A percentile compares a stretch with the other conserved stretches of the same genome.
Evolutionary conservation across 2,888 invertebrate genomes (phyloP).

Genomic region (Camponotus fellah): DNA sequence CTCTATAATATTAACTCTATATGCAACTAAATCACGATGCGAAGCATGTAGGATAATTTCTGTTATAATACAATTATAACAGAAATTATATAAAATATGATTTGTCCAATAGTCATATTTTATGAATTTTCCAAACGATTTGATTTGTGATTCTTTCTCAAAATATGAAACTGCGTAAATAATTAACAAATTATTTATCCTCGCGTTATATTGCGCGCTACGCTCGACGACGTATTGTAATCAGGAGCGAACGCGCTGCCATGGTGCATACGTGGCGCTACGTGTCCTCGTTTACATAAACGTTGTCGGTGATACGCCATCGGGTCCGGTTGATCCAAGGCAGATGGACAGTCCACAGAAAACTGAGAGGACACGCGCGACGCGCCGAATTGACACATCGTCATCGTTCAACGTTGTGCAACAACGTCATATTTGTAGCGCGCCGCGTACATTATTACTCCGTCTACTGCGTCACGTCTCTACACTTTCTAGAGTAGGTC

Average conservation of each 20-base stretch:
- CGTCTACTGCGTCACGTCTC: constrained; percentile 6
- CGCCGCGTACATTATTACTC: constrained; percentile 39
- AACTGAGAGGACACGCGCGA: constrained; percentile 9
- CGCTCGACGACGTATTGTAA: background rate
- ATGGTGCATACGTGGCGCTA: background rate
- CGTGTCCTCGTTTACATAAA: constrained; percentile 16
- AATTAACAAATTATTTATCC: background rate
- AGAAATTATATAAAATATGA: constrained; percentile 1
- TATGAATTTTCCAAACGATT: background rate
- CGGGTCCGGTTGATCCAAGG: background rate
- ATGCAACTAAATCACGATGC: background rate
- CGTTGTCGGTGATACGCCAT: background rate
- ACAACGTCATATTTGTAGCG: constrained; percentile 38
- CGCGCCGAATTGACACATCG: constrained; percentile 26
- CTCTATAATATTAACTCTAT: constrained; percentile 14
- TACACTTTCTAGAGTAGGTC: constrained; percentile 41
- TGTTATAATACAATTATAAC: constrained; percentile 7
- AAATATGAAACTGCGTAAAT: background rate
- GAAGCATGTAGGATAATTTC: background rate
- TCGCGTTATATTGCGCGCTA: background rate
- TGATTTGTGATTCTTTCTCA: background rate
- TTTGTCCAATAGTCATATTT: background rate
- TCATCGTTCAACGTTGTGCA: constrained; percentile 33
- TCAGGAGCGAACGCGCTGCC: background rate
- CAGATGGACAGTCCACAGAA: background rate